Evolutionary conservation across 2,797 vertebrate genomes (phyloP).

Genomic region (Typhlichthys eigenmanni): DNA sequence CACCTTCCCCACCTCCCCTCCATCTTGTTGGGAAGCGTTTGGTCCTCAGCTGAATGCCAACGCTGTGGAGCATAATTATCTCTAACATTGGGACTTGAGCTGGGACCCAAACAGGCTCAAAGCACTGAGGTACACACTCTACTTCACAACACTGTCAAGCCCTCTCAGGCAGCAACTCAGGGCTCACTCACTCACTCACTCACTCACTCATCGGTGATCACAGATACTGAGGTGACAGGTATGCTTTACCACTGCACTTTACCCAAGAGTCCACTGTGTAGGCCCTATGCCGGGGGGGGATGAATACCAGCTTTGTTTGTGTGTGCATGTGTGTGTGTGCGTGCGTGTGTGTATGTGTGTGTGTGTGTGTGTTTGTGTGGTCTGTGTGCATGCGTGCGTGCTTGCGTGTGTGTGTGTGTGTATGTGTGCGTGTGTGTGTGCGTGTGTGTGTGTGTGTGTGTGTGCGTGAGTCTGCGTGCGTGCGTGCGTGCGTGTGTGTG

Average conservation of each 20-base stretch:
- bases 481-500: neutral
- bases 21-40: constrained; percentile 46
- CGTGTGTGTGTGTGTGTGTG: neutral
- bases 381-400: neutral
- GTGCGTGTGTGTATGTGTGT: neutral
- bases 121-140: constrained; percentile 33
- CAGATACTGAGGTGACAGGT: constrained; percentile 20
- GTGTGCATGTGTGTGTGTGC: neutral
- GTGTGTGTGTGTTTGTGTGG: neutral
- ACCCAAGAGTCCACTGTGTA: constrained; percentile 7
- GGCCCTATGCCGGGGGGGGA: neutral
- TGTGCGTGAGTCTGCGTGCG: neutral
- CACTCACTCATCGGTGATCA: neutral
- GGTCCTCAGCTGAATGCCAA: constrained; percentile 43
- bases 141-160: constrained; percentile 25
- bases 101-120: constrained; percentile 33
- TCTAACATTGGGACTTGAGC: constrained; percentile 62
- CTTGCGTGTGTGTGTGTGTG: neutral
- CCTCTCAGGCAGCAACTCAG: neutral
- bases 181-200: constrained; percentile 3
- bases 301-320: constrained; percentile 15
- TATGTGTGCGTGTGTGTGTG: neutral
- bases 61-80: constrained; percentile 58
- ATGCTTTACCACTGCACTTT: constrained; percentile 14
- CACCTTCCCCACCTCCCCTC: constrained; percentile 35